phyloP scores from a whole-genome alignment of 2,797 vertebrate genomes.

The Crax fasciolata region DNA sequence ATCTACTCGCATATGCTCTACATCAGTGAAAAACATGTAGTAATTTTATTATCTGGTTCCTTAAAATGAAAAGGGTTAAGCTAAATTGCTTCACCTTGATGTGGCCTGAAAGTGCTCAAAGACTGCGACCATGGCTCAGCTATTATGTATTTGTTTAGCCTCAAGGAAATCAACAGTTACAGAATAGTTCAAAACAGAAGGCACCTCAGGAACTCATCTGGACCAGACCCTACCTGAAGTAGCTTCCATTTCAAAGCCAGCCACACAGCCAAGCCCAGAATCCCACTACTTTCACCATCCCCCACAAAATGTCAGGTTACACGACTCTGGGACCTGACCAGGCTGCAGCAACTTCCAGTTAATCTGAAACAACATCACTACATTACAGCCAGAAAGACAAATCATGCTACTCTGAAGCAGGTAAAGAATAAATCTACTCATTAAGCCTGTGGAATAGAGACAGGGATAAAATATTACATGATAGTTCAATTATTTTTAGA shows the following conservation, averaged over 20 bases:
- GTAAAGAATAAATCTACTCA: slow-evolving; percentile 46
- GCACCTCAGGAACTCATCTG: neutral
- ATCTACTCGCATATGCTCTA: neutral
- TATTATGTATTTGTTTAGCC: accelerated
- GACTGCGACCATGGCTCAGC: neutral
- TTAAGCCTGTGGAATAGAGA: neutral
- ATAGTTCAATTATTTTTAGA: slow-evolving; percentile 10
- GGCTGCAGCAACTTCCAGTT: neutral
- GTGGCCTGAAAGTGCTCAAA: neutral
- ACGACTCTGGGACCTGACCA: neutral
- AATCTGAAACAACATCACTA: neutral
- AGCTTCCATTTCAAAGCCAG: neutral
- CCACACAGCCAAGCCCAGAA: accelerated
- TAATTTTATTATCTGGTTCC: neutral
- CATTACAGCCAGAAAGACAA: slow-evolving; percentile 43
- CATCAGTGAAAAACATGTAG: accelerated
- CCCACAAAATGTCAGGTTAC: accelerated
- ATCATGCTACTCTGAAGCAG: neutral
- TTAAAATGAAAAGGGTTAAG: neutral
- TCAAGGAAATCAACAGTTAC: neutral
- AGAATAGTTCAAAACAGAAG: neutral
- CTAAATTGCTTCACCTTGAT: neutral
- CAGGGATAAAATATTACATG: slow-evolving; percentile 9
- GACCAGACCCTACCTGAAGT: neutral
- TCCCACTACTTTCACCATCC: neutral